phyloP scores from a whole-genome alignment of 2,888 invertebrate species.

The Hylaea fasciaria region DNA sequence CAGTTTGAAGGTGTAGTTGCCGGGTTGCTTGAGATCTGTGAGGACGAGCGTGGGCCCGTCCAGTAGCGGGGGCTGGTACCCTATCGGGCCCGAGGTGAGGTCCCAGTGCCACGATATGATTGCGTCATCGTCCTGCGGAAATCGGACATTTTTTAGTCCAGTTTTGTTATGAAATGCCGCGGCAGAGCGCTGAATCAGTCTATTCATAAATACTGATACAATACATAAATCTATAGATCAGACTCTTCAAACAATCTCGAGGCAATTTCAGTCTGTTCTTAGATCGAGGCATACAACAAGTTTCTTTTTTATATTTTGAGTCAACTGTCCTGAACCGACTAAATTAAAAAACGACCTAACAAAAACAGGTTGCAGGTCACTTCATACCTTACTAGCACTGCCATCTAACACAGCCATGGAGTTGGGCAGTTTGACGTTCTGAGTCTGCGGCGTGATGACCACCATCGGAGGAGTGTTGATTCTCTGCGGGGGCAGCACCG shows the following conservation, averaged over 20 bases:
- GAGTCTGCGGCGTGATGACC: constrained; percentile 93
- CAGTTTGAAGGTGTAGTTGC: constrained; percentile 95
- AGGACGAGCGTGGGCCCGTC: constrained; percentile 93
- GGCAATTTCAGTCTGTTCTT: no score
- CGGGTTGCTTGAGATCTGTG: constrained; percentile 92
- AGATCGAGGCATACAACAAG: no score
- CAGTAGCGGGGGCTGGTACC: constrained; percentile 91
- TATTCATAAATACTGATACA: no score
- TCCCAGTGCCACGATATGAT: constrained; percentile 97
- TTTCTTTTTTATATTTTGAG: no score
- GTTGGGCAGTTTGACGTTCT: constrained; percentile 95
- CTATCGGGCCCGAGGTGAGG: constrained; percentile 93
- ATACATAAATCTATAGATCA: no score
- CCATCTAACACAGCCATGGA: constrained; percentile 96
- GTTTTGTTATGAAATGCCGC: no score
- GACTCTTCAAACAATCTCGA: no score
- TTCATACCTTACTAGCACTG: constrained; percentile 86
- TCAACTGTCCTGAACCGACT: no score
- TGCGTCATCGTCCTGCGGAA: constrained; percentile 89
- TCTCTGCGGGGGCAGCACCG: constrained; percentile 93
- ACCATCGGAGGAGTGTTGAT: constrained; percentile 94
- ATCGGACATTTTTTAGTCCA: no score
- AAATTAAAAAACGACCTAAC: no score
- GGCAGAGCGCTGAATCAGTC: no score
- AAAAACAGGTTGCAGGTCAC: background rate